phyloP scores from a whole-genome alignment of 2,113 vertebrate genomes.

The Talpa occidentalis region DNA sequence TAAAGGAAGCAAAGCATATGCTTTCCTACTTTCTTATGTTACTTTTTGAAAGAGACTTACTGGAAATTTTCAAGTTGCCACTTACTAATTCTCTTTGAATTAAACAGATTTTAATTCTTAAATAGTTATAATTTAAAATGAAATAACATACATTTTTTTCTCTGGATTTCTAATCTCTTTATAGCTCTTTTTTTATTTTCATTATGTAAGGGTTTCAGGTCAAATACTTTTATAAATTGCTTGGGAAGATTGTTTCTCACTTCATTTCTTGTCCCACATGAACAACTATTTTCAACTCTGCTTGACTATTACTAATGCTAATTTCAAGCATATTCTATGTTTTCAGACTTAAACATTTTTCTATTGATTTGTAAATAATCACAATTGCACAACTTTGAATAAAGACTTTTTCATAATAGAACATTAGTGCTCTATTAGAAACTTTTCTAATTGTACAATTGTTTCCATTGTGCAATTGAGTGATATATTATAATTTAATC shows the following conservation, averaged over 20 bases:
- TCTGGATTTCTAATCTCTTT: neutral
- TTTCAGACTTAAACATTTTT: slow-evolving; percentile 4
- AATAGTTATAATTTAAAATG: slow-evolving; percentile 27
- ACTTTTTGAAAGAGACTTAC: neutral
- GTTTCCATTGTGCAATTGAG: neutral
- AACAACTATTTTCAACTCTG: slow-evolving; percentile 22
- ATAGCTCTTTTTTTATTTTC: neutral
- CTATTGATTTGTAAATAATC: slow-evolving; percentile 5
- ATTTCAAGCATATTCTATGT: neutral
- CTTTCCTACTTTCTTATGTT: neutral
- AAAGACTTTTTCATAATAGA: neutral
- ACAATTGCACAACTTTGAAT: neutral
- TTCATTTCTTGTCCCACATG: neutral
- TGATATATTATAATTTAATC: neutral
- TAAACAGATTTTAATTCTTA: neutral
- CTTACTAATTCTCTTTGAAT: neutral
- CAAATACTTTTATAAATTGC: neutral
- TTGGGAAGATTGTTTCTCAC: neutral
- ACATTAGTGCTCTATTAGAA: neutral
- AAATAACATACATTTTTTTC: slow-evolving; percentile 19
- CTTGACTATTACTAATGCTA: neutral
- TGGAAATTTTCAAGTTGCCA: neutral
- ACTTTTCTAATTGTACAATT: neutral
- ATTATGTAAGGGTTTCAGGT: neutral
- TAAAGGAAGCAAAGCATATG: neutral